Evolutionary conservation across 2,888 invertebrate genomes (phyloP).

Genomic region (Zygogramma bicolorata): DNA sequence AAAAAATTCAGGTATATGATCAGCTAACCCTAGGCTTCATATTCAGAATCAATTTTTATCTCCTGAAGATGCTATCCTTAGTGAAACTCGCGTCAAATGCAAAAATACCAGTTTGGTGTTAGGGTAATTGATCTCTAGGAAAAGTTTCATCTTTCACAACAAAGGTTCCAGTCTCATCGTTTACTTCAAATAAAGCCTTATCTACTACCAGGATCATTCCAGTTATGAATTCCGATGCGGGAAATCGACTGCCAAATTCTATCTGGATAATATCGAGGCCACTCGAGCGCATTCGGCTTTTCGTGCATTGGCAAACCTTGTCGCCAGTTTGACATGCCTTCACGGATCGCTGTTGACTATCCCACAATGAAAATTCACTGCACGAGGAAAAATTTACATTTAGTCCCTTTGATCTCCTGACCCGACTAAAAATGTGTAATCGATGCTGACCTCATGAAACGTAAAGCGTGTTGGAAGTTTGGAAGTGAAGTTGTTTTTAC

Average conservation of each 20-base stretch:
- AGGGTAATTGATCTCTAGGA: too few species aligned
- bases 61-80: too few species aligned
- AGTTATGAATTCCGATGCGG: background rate
- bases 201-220: background rate
- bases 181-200: too few species aligned
- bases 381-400: background rate
- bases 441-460: background rate
- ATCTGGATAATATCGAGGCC: background rate
- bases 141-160: too few species aligned
- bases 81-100: too few species aligned
- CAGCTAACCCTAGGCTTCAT: too few species aligned
- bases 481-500: too few species aligned
- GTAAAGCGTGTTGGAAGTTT: too few species aligned
- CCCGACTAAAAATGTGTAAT: background rate
- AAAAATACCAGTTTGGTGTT: too few species aligned
- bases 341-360: background rate
- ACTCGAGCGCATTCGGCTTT: background rate
- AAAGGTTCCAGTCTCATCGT: too few species aligned
- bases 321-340: constrained; percentile 5
- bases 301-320: background rate
- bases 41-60: too few species aligned
- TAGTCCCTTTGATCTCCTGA: background rate
- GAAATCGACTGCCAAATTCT: background rate
- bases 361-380: background rate
- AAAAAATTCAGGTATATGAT: too few species aligned